phyloP scores from a whole-genome alignment of 2,888 invertebrate species.

The Pseudoips prasinana region DNA sequence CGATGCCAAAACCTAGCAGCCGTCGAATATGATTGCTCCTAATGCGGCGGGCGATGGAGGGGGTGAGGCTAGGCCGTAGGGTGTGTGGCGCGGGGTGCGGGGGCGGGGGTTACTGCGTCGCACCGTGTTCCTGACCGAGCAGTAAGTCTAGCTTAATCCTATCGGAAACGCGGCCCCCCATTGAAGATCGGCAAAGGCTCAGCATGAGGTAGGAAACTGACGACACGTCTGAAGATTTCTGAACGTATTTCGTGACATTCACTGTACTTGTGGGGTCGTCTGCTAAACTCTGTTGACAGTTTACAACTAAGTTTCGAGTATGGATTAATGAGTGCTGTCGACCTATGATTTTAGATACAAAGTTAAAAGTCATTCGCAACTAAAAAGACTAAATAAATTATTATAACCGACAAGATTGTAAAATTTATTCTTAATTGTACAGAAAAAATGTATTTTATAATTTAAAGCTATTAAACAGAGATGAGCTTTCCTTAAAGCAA shows the following conservation, averaged over 20 bases:
- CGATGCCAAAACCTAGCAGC: constrained; percentile 78
- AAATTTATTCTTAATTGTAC: too few relatives aligned
- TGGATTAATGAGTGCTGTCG: too few relatives aligned
- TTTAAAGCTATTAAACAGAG: too few relatives aligned
- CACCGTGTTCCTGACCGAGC: constrained; percentile 78
- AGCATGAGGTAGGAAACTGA: constrained; percentile 43
- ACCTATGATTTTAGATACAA: too few relatives aligned
- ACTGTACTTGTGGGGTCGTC: not conserved
- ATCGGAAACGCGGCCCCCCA: constrained; percentile 79
- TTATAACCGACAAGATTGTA: too few relatives aligned
- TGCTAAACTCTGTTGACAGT: too few relatives aligned
- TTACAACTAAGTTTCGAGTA: too few relatives aligned
- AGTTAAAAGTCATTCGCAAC: too few relatives aligned
- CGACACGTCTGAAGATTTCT: constrained; percentile 58
- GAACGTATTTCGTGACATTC: constrained; percentile 29
- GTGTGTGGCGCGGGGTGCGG: constrained; percentile 35
- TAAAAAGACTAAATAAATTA: too few relatives aligned
- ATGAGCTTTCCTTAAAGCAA: too few relatives aligned
- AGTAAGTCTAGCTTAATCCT: constrained; percentile 82
- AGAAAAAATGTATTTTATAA: too few relatives aligned
- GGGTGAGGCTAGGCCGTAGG: constrained; percentile 39
- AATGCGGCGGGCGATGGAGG: constrained; percentile 63
- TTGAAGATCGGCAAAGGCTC: constrained; percentile 71
- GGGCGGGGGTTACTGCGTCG: constrained; percentile 57
- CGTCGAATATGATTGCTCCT: constrained; percentile 81